phyloP scores from a whole-genome alignment of 2,113 vertebrate species.

The Camelus bactrianus region DNA sequence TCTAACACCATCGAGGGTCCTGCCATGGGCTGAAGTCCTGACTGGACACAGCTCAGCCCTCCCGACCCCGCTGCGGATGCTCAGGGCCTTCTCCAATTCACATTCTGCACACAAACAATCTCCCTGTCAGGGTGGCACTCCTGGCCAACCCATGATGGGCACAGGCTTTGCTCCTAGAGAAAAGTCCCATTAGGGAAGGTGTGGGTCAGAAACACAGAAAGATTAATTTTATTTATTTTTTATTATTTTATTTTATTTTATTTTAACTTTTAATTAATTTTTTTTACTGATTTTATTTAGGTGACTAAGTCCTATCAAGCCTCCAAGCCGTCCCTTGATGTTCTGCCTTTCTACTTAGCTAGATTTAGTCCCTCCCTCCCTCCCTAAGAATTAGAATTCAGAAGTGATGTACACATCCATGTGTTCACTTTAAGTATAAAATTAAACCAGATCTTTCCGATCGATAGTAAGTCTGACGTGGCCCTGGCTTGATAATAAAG shows the following conservation, averaged over 20 bases:
- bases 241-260: too few relatives aligned
- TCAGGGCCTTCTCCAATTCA: not conserved
- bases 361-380: not conserved
- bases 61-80: fast-evolving
- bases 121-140: not conserved
- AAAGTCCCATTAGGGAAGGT: not conserved
- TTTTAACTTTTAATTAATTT: too few relatives aligned
- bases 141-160: fast-evolving
- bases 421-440: not conserved
- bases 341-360: not conserved
- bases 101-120: not conserved
- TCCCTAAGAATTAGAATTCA: not conserved
- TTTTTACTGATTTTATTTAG: not conserved
- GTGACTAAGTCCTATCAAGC: not conserved
- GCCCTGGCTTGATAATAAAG: not conserved
- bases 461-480: not conserved
- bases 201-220: too few relatives aligned
- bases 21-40: not conserved
- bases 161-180: not conserved
- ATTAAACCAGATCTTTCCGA: not conserved
- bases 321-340: not conserved
- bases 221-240: too few relatives aligned
- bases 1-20: fast-evolving
- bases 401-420: not conserved
- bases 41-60: too few relatives aligned